Conservation (phyloP, 2,888 invertebrate genomes). For the Seira sanloemensis region DNA sequence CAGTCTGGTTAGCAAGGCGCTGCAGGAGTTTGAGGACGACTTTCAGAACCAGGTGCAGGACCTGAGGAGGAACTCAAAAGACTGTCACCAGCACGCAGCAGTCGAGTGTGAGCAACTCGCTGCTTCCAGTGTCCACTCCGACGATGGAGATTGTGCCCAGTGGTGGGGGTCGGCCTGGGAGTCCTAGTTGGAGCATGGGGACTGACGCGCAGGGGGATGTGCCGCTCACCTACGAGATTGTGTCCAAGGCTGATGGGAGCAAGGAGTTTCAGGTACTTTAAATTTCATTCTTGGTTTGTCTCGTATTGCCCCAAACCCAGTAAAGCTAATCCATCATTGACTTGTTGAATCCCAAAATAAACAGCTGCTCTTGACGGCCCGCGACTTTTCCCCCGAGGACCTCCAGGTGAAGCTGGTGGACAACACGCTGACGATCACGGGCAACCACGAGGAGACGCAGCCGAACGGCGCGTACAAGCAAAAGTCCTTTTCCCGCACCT, state of each 20-base stretch:
- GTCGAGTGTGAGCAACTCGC: not conserved
- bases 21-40: constrained; percentile 28
- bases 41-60: constrained; percentile 5
- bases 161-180: not conserved
- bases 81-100: not conserved
- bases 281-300: not conserved
- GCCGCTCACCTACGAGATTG: constrained; percentile 37
- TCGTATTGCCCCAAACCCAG: not conserved
- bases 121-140: not conserved
- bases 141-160: constrained; percentile 32
- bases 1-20: constrained; percentile 30
- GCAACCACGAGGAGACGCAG: constrained; percentile 46
- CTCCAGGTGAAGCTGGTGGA: constrained; percentile 58
- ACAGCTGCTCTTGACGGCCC: constrained; percentile 36
- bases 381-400: constrained; percentile 55
- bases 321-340: too few species aligned
- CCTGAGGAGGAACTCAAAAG: constrained; percentile 18
- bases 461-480: constrained; percentile 20
- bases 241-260: constrained; percentile 27
- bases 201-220: constrained; percentile 12
- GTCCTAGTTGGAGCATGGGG: not conserved
- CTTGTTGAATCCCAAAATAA: too few species aligned
- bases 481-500: constrained; percentile 52
- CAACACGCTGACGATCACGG: constrained; percentile 43
- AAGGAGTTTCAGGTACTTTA: constrained; percentile 19